Evolutionary conservation across 2,113 vertebrate genomes (phyloP), one percentile per base, ranked within the genome.

Genomic region (Dolichallabes microphthalmus): DNA sequence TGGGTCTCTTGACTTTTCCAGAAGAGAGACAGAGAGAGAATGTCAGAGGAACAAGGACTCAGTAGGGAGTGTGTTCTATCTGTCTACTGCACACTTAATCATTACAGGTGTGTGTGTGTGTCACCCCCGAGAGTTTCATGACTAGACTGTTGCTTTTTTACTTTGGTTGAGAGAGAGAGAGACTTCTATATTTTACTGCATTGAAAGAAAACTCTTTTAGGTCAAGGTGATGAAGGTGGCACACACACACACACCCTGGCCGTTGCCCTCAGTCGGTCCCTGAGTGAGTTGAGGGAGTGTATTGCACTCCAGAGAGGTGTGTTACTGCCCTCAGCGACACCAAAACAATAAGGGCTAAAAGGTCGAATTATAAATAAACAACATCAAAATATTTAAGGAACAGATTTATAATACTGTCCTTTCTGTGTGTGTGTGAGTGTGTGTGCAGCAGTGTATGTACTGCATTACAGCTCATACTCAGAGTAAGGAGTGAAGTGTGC

Each of bases 281-380:
- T 53, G 68, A 69, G 17, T 20, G 32, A 39, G 75, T 13, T 55
- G 68, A 73, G 69, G 57, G 69, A 52, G 5, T n/a, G 82, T 79
- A 61, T 55, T 14, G 15, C 27, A 60, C 78, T 80, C 71, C 8
- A 19, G 83, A 58, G 83, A 58, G 55, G 32, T 17, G 50, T 55
- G 78, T 68, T 85, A 52, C 74, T 85, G 78, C 83, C 82, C 75
- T 83, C 66, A 22, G 77, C 58, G 71, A 85, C 86, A 87, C 35
- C 52, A 35, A 83, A 83, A 89, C 88, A 87, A 89, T 87, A 89
- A 83, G 69, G 60, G 53, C 15, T 32, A 61, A 69, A 76, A 87
- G 85, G 55, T 83, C 58, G 20, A 12, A 76, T 83, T 89, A 89
- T 89, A 89, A 89, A 89, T 89, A 87, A 86, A 73, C 69, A 25